phyloP scores from a whole-genome alignment of 2,888 invertebrate species.

The Esperia sulphurella region DNA sequence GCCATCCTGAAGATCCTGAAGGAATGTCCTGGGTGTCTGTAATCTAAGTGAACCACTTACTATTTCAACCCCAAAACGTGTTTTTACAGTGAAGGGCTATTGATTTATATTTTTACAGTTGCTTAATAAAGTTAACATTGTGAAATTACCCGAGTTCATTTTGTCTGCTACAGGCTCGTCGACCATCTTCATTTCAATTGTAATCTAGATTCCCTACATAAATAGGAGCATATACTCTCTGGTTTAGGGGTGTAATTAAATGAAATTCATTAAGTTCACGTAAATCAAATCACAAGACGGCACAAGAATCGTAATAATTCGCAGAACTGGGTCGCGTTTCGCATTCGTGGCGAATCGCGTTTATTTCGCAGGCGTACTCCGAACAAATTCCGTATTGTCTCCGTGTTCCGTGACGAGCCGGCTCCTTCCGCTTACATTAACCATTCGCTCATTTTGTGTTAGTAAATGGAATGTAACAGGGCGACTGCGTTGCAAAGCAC shows the following conservation, averaged over 20 bases:
- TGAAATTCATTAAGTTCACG: constrained; percentile 9
- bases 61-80: too few species aligned
- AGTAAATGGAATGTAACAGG: neutral
- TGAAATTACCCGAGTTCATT: too few species aligned
- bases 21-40: too few species aligned
- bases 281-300: constrained; percentile 9
- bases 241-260: neutral
- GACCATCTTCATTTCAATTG: too few species aligned
- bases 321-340: constrained; percentile 9
- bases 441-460: constrained; percentile 4
- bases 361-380: constrained; percentile 2
- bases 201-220: too few species aligned
- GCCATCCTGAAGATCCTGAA: too few species aligned
- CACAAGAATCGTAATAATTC: constrained; percentile 8
- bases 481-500: neutral
- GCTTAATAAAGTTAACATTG: too few species aligned
- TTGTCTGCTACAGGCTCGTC: too few species aligned
- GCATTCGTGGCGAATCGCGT: constrained; percentile 9
- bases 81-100: too few species aligned
- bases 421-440: constrained; percentile 10
- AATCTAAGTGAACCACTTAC: too few species aligned
- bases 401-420: constrained; percentile 7
- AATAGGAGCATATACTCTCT: neutral
- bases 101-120: too few species aligned
- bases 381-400: constrained; percentile 7